Evolutionary conservation across 2,797 vertebrate species (phyloP), one percentile per base, ranked within the genome.

Genomic region (Sebastiscus tertius): DNA sequence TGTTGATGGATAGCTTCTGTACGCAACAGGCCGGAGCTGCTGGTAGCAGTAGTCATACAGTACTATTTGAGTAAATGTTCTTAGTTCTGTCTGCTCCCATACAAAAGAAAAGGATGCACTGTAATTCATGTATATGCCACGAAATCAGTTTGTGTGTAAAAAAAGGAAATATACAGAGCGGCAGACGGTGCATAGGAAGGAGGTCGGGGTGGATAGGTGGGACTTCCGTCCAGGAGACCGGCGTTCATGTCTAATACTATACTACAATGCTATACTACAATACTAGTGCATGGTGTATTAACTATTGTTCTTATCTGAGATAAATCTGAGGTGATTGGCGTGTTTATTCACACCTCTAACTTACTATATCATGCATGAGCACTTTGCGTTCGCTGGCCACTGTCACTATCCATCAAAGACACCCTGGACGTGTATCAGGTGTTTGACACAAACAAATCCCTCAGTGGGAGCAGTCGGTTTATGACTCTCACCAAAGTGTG

Each of bases 401-500:
- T 56, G 66, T 85, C 76, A 18, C 82, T 31, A 42, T 86, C 65
- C 20, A 75, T 88, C 78, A 87, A 58, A 75, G 34, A 69, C 49
- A 8, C 36, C 55, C 63, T 61, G 71, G 78, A 70, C 4, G n/a
- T 64, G 75, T 49, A 64, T 87, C 81, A 58, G 80, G 77, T 69
- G 73, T 75, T 46, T 16, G 77, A 84, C 80, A 72, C 70, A 78
- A 85, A 81, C 82, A 75, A 61, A 90, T 87, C 79, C 81, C 73
- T 86, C 75, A 58, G 56, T 77, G 65, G 67, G 79, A 39, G 76
- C 78, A n/a, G 86, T 36, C 26, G 36, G 10, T 88, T 88, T 87
- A 83, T 69, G 80, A 88, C 80, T 79, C 67, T 70, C 78, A 80
- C 79, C 81, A 61, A 79, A 90, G 79, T 77, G 84, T 9, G 9